Evolutionary conservation across 2,113 vertebrate genomes (phyloP).

Genomic region (Cephalopterus ornatus): DNA sequence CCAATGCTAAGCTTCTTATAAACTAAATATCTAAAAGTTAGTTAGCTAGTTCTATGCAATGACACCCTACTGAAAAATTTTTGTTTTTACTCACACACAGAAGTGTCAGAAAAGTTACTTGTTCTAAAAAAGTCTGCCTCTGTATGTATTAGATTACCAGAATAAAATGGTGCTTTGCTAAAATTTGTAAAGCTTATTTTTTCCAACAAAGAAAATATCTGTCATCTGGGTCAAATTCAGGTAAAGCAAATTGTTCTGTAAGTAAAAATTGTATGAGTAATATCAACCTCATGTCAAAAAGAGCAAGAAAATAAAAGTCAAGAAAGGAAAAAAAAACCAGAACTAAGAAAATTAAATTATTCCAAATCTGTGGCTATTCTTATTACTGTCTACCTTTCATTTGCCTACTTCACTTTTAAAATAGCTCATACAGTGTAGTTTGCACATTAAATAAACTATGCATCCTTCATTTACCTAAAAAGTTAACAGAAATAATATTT

Average conservation of each 20-base stretch:
- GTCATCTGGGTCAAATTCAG: not conserved
- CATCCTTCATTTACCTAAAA: not conserved
- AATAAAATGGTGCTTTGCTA: not conserved
- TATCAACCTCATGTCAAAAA: not conserved
- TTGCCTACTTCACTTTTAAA: not conserved
- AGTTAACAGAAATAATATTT: not conserved
- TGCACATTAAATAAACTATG: not conserved
- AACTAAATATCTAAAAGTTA: not conserved
- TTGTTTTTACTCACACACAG: not conserved
- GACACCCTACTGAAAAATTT: not conserved
- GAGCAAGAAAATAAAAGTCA: not conserved
- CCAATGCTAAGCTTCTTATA: not conserved
- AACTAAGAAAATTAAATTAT: not conserved
- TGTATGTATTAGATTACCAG: not conserved
- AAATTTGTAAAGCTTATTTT: not conserved
- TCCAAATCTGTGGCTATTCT: not conserved
- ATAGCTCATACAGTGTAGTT: not conserved
- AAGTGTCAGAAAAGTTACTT: not conserved
- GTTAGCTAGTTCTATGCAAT: not conserved
- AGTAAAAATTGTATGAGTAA: not conserved
- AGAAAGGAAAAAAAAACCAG: rapidly evolving
- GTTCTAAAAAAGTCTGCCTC: not conserved
- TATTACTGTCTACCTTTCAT: not conserved
- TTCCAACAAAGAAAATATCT: not conserved
- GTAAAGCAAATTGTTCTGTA: not conserved